A percentile compares a stretch with the other conserved stretches of the same genome.
Evolutionary conservation across 2,113 vertebrate species (phyloP).

Genomic region (Otolemur garnettii): DNA sequence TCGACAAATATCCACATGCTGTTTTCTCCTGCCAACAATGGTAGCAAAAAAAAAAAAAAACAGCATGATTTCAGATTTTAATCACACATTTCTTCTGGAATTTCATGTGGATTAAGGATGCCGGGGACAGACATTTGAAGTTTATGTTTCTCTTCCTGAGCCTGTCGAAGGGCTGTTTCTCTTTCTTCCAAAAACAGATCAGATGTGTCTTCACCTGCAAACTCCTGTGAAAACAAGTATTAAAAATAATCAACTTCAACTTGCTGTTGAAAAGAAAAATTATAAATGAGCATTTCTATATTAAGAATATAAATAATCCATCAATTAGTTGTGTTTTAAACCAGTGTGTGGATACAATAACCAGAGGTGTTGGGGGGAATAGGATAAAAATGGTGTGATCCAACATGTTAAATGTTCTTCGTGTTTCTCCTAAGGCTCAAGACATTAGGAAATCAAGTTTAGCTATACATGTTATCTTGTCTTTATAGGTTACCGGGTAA

Average conservation of each 20-base stretch:
- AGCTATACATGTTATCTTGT: background rate
- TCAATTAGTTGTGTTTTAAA: background rate
- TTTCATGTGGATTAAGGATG: slow-evolving; percentile 98
- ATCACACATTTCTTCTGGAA: slow-evolving; percentile 99
- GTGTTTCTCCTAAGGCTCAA: background rate
- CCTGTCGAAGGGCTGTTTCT: slow-evolving; percentile 95
- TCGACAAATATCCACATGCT: slow-evolving; percentile 95
- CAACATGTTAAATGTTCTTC: background rate
- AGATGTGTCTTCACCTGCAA: slow-evolving; percentile 97
- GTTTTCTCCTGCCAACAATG: slow-evolving; percentile 89
- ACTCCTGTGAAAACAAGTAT: slow-evolving; percentile 89
- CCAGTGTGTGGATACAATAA: background rate
- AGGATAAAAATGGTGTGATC: background rate
- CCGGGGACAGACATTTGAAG: slow-evolving; percentile 98
- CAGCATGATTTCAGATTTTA: slow-evolving; percentile 89
- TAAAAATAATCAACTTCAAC: background rate
- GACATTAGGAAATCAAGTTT: background rate
- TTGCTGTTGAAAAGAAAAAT: background rate
- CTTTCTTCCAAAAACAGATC: slow-evolving; percentile 98
- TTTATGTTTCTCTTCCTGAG: slow-evolving; percentile 99
- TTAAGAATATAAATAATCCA: background rate
- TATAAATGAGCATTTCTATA: background rate
- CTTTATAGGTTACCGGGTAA: background rate
- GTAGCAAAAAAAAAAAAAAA: slow-evolving; percentile 88
- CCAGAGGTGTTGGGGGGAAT: background rate